Conservation (phyloP, 92 coral and sea anemone genomes). For the Porites divaricata region DNA sequence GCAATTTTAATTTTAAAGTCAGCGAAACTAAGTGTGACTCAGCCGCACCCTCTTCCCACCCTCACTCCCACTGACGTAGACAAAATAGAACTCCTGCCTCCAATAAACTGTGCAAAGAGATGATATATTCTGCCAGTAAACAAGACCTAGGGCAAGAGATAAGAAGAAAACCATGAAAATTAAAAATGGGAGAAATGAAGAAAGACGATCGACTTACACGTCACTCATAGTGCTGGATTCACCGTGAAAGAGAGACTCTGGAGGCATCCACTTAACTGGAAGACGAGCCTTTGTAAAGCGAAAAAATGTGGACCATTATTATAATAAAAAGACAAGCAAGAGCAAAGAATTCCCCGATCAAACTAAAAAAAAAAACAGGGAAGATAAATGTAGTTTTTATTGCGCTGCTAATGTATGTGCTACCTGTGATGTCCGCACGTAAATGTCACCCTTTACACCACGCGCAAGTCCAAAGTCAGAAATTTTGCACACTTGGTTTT, state of each 20-base stretch:
- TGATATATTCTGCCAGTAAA: too few species aligned
- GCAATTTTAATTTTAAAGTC: too few species aligned
- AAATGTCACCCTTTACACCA: slow-evolving; percentile 38
- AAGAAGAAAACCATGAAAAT: too few species aligned
- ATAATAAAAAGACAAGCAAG: not conserved
- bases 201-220: slow-evolving; percentile 46
- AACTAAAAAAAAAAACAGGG: not conserved
- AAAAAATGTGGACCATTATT: not conserved
- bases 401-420: too few species aligned
- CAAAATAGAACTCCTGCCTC: too few species aligned
- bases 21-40: too few species aligned
- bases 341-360: not conserved
- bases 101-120: too few species aligned
- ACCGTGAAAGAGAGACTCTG: slow-evolving; percentile 56
- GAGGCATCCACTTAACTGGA: slow-evolving; percentile 75
- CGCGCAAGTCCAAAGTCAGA: slow-evolving; percentile 65
- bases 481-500: slow-evolving; percentile 55
- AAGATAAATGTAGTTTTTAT: too few species aligned
- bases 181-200: too few species aligned
- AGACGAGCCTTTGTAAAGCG: slow-evolving; percentile 37
- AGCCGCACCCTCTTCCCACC: too few species aligned
- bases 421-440: slow-evolving; percentile 38
- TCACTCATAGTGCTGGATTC: slow-evolving; percentile 58
- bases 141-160: too few species aligned
- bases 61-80: too few species aligned